A percentile compares a stretch with the other conserved stretches of the same genome.
These are phyloP conservation scores for Magallana gigas DNA, from an alignment of 1,140 invertebrate genomes.

Conservation along the genomic window DNA sequence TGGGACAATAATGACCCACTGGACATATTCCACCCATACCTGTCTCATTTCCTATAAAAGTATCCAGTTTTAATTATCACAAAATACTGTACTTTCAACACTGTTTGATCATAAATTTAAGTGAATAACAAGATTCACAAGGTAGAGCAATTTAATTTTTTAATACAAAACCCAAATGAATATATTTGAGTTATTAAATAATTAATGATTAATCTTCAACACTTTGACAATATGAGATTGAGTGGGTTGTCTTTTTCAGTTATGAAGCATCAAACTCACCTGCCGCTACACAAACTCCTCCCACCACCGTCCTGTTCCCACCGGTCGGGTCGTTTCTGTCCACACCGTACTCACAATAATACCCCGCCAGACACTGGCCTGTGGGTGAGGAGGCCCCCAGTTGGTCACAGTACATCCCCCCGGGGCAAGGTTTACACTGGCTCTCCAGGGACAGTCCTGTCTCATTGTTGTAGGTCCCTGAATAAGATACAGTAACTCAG, in stretches of 20 bases:
- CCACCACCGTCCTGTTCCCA: conserved; percentile 58
- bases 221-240: no score
- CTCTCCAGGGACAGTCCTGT: conserved; percentile 66
- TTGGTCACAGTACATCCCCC: conserved; percentile 73
- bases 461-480: conserved; percentile 72
- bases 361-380: conserved; percentile 69
- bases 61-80: no score
- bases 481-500: background rate
- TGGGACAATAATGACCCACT: conserved; percentile 72
- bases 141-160: no score
- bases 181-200: no score
- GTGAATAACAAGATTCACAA: no score
- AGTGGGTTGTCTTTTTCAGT: no score
- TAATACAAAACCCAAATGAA: no score
- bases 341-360: conserved; percentile 75
- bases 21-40: conserved; percentile 74
- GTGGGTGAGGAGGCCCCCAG: conserved; percentile 57
- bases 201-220: no score
- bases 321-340: conserved; percentile 71
- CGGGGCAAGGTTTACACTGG: conserved; percentile 73
- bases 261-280: conserved; percentile 44
- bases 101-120: no score
- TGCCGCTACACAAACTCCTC: conserved; percentile 61
- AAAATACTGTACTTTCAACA: no score
- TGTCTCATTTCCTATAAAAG: conserved; percentile 61